phyloP scores from a whole-genome alignment of 2,113 vertebrate genomes.

The Crotalus viridis region DNA sequence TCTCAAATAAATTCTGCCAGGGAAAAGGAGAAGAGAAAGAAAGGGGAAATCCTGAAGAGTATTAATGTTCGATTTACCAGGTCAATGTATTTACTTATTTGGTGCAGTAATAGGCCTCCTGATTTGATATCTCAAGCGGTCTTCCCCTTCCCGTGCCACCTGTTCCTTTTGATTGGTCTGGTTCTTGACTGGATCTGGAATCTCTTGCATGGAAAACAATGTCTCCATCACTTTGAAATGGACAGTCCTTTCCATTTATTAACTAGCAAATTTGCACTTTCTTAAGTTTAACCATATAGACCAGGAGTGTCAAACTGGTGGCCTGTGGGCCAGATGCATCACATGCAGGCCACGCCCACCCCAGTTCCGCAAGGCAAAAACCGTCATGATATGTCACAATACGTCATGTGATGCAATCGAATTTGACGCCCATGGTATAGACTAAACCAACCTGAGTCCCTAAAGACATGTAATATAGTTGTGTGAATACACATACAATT shows the following conservation, averaged over 20 bases:
- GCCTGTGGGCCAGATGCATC: too few species aligned
- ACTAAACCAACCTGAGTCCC: background rate
- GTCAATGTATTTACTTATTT: background rate
- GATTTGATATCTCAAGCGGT: background rate
- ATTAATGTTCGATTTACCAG: background rate
- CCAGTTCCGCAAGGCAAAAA: too few species aligned
- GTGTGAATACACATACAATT: background rate
- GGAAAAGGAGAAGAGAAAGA: background rate
- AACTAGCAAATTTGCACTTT: background rate
- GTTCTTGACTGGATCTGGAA: background rate
- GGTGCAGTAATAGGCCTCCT: background rate
- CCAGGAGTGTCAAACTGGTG: too few species aligned
- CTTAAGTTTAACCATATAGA: background rate
- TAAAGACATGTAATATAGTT: background rate
- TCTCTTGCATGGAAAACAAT: background rate
- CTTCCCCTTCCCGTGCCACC: too few species aligned
- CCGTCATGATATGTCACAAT: too few species aligned
- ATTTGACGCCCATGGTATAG: background rate
- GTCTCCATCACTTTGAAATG: background rate
- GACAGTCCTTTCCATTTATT: background rate
- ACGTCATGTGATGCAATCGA: too few species aligned
- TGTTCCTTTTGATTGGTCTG: background rate
- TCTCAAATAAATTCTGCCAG: slow-evolving; percentile 85
- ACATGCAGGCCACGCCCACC: too few species aligned
- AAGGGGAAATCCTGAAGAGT: background rate